Evolutionary conservation across 2,113 vertebrate species (phyloP).

Genomic region (Coptodon rendalli): DNA sequence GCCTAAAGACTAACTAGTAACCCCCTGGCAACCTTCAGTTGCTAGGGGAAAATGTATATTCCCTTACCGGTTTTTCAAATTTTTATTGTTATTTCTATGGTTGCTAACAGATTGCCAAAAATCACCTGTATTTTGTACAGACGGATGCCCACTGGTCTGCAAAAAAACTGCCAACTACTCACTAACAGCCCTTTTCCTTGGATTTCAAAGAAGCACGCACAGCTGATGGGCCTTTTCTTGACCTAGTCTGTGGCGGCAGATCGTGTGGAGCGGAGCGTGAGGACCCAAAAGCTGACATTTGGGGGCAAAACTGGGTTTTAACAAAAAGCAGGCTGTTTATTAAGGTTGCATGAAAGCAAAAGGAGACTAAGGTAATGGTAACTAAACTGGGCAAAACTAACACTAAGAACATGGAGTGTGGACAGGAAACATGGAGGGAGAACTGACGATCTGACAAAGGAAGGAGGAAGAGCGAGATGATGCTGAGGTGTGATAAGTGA

Average conservation of each 20-base stretch:
- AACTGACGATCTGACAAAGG: background rate
- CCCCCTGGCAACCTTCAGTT: background rate
- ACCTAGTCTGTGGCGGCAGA: rapidly evolving
- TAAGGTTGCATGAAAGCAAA: background rate
- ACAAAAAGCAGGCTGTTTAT: background rate
- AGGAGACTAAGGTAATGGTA: background rate
- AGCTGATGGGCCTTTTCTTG: background rate
- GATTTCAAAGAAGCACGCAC: background rate
- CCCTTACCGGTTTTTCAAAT: background rate
- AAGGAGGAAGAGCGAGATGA: background rate
- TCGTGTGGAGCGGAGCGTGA: rapidly evolving
- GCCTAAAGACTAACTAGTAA: background rate
- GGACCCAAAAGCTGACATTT: background rate
- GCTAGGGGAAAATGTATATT: background rate
- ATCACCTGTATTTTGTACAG: too few relatives aligned
- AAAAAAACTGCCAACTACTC: background rate
- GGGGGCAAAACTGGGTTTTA: background rate
- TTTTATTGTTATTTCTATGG: background rate
- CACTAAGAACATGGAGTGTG: background rate
- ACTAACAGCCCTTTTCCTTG: background rate
- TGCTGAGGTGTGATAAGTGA: background rate
- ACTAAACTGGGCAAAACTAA: background rate
- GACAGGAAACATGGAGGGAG: background rate
- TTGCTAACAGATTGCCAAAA: background rate
- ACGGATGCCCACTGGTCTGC: too few relatives aligned